phyloP scores from a whole-genome alignment of 2,797 vertebrate species.

The Epinephelus coioides region DNA sequence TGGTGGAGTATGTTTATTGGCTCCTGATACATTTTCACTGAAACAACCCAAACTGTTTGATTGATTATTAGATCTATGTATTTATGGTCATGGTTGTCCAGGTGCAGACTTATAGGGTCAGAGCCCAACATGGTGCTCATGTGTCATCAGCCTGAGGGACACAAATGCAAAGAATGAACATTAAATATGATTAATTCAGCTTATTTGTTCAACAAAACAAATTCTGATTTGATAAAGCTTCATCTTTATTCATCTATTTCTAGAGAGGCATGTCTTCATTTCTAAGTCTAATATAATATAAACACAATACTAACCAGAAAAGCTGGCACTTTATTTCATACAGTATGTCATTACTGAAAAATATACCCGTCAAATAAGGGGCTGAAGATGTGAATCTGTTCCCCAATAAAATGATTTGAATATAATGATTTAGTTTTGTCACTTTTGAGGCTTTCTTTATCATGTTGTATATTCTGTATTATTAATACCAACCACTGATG shows the following conservation, averaged over 20 bases:
- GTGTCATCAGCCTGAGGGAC: not conserved
- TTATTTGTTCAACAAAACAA: not conserved
- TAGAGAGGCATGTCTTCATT: not conserved
- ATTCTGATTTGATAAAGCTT: not conserved
- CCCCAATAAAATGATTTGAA: not conserved
- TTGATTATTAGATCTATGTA: not conserved
- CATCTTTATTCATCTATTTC: not conserved
- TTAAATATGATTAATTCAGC: not conserved
- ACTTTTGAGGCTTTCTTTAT: not conserved
- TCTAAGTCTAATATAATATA: not conserved
- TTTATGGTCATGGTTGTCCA: not conserved
- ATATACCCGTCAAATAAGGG: not conserved
- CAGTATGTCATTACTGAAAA: too few species aligned
- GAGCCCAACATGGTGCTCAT: not conserved
- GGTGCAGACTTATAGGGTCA: slow-evolving; percentile 9
- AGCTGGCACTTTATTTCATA: not conserved
- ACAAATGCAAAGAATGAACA: not conserved
- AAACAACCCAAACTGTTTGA: slow-evolving; percentile 11
- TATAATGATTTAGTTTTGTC: not conserved
- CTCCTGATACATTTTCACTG: slow-evolving; percentile 1
- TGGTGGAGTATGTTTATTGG: slow-evolving; percentile 10
- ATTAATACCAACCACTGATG: not conserved
- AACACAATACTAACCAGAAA: not conserved
- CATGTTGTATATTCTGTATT: too few species aligned
- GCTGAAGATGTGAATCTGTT: not conserved